These are phyloP conservation scores for Acanthosepion esculentum DNA, from an alignment of 2,888 invertebrate genomes.

Conservation along the genomic window DNA sequence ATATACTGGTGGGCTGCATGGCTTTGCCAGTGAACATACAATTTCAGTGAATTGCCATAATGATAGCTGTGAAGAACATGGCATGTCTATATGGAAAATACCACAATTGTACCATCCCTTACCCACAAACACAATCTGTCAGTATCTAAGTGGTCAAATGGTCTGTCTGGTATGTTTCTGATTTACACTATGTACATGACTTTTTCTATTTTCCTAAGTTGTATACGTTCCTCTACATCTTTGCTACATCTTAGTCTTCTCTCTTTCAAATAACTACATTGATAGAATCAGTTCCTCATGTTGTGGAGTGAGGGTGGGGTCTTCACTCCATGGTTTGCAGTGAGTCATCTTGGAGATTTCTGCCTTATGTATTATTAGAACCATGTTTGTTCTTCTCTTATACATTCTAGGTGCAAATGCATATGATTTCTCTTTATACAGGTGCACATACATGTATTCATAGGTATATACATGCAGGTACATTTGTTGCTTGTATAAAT, in stretches of 20 bases:
- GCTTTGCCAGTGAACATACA: slow-evolving; percentile 33
- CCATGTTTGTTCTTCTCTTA: background rate
- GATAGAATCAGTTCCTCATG: background rate
- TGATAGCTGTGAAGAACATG: slow-evolving; percentile 18
- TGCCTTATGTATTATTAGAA: background rate
- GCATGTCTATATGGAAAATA: slow-evolving; percentile 33
- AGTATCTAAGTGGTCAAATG: background rate
- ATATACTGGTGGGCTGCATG: slow-evolving; percentile 2
- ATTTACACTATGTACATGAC: background rate
- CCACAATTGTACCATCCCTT: background rate
- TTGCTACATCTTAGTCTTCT: background rate
- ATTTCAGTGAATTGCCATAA: background rate
- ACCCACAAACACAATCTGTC: background rate
- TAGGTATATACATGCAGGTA: no score
- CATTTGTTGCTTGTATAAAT: no score
- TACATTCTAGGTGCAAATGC: background rate
- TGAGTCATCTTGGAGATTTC: slow-evolving; percentile 22
- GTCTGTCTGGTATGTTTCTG: background rate
- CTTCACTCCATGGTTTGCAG: background rate
- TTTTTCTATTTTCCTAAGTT: background rate
- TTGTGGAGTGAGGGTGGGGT: no score
- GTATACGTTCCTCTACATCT: background rate
- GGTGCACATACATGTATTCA: no score
- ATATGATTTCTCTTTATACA: background rate
- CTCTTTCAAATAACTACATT: background rate